Evolutionary conservation across 2,888 invertebrate species (phyloP), one percentile per base, ranked within the genome.

Genomic region (Acrobasis repandana): DNA sequence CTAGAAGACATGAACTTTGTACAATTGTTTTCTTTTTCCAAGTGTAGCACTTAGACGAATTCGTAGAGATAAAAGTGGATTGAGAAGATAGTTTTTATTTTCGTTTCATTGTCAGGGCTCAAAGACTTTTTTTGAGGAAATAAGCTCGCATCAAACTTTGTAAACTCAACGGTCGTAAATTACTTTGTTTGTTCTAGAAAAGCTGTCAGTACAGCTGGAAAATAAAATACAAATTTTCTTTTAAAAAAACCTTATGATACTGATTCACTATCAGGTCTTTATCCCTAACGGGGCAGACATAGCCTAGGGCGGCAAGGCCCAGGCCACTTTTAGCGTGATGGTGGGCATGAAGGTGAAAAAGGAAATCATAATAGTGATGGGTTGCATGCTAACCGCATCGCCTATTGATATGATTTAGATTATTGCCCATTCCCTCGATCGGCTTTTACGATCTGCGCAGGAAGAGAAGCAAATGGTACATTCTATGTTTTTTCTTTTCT

Each of bases 21-120:
- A 75, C 83, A 81, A 86, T 85, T 86, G 86, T 88, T 88, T 86
- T 84, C 85, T 87, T 86, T 83, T 77, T 80, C 79, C 77, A 83
- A 83, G 78, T 80, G 80, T 81, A 77, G 78, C 83, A 79, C 81
- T 83, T 81, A 77, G 74, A 75, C 67, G 76, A 76, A 78, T 80
- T 80, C 74, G 76, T 78, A 73, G 70, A 70, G 75, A 76, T 73
- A 75, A 72, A 58, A 60, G 60, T 60, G 60, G 51, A 60, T 60
- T 47, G 60, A 9, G 52, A 46, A 60, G 60, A 60, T 60, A 58
- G 58, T 58, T 58, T 57, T 58, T 58, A 58, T 58, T 58, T 58
- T 58, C 36, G 36, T 52, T 52, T 60, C 46, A 60, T 60, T 60
- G 52, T 60, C 46, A 52, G 36, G 52, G 46, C 60, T 59, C 46